Percentiles rank a stretch among this genome's conserved stretches.
Evolutionary conservation across 2,797 vertebrate species (phyloP).

Genomic region (Emys orbicularis): DNA sequence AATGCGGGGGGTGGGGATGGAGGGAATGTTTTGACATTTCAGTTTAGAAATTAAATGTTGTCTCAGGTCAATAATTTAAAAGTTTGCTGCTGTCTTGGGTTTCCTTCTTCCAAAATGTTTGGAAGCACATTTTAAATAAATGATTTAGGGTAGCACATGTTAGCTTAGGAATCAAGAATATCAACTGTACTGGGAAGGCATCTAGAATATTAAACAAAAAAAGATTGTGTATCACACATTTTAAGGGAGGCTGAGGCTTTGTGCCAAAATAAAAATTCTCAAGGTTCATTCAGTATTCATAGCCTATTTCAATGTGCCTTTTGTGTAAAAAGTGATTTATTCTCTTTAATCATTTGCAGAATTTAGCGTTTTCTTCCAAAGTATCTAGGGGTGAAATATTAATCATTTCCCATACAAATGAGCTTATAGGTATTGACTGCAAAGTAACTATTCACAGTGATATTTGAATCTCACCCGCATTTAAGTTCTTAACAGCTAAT

Average conservation of each 20-base stretch:
- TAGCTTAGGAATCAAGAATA: slow-evolving; percentile 8
- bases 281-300: slow-evolving; percentile 7
- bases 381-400: background rate
- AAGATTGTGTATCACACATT: background rate
- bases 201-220: background rate
- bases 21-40: background rate
- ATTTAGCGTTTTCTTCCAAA: background rate
- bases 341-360: background rate
- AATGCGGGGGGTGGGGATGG: background rate
- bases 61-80: background rate
- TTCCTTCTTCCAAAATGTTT: slow-evolving; percentile 7
- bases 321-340: background rate
- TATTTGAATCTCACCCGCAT: background rate
- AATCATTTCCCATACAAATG: background rate
- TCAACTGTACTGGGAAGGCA: background rate
- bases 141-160: background rate
- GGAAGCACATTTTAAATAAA: background rate
- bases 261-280: background rate
- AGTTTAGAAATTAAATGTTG: background rate
- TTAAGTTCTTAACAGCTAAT: background rate
- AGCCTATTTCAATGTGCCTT: background rate
- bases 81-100: background rate
- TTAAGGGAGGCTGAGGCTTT: background rate
- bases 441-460: background rate
- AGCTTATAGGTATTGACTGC: background rate